Evolutionary conservation across 2,113 vertebrate genomes (phyloP).

Genomic region (Xiphorhynchus elegans): DNA sequence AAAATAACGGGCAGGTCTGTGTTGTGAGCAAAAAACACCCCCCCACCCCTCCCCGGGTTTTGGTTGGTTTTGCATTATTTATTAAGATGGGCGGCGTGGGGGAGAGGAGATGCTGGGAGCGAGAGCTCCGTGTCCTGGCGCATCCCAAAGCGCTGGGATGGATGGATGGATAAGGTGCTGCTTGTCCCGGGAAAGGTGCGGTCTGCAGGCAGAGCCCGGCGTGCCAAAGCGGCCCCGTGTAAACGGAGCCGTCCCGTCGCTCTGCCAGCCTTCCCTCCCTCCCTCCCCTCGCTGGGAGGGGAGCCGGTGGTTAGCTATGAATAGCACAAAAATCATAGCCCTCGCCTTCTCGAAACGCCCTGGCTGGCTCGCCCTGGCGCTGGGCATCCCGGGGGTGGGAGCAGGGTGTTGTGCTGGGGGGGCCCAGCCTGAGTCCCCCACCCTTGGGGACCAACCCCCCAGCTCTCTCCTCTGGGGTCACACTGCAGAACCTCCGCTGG

Average conservation of each 20-base stretch:
- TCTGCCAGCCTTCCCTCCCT: background rate
- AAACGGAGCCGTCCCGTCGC: background rate
- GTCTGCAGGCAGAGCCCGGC: background rate
- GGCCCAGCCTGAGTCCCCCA: accelerated
- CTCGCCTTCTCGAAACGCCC: background rate
- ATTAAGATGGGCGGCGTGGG: background rate
- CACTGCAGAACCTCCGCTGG: accelerated
- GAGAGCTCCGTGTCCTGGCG: accelerated
- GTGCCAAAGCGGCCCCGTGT: background rate
- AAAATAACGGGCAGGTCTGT: slow-evolving; percentile 51
- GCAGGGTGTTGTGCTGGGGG: background rate
- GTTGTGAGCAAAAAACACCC: background rate
- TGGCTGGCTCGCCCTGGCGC: background rate
- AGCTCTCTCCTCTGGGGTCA: background rate
- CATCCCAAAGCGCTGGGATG: background rate
- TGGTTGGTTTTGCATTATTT: background rate
- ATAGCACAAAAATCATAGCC: slow-evolving; percentile 65
- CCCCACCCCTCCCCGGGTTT: background rate
- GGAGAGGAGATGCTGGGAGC: background rate
- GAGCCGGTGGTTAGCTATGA: slow-evolving; percentile 45
- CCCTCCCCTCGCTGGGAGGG: background rate
- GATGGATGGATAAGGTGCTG: background rate
- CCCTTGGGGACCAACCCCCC: background rate
- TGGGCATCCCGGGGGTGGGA: background rate
- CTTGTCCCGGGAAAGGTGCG: background rate